A percentile compares a stretch with the other conserved stretches of the same genome.
Conservation (phyloP, 2,888 invertebrate species). For the Pammene aurita region DNA sequence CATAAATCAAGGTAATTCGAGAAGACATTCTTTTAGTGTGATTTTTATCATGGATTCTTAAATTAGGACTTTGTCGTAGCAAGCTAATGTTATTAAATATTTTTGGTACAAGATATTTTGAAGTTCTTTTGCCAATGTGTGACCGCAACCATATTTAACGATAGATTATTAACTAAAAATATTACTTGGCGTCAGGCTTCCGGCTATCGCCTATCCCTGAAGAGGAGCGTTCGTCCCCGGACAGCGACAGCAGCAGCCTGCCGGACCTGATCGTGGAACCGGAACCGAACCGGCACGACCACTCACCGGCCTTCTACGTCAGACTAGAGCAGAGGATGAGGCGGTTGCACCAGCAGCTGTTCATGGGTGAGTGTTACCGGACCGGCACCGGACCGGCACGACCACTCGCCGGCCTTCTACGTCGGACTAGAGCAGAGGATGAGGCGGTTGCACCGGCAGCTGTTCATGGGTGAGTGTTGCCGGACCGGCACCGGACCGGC, state of each 20-base stretch:
- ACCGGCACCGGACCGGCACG: constrained; percentile 49
- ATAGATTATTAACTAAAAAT: too few relatives aligned
- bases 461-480: constrained; percentile 46
- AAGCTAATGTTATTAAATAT: too few relatives aligned
- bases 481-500: constrained; percentile 53
- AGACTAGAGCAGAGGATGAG: constrained; percentile 48
- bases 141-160: too few relatives aligned
- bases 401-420: constrained; percentile 54
- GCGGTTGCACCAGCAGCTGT: constrained; percentile 50
- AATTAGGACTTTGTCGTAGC: too few relatives aligned
- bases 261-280: constrained; percentile 56
- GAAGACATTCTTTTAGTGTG: too few relatives aligned
- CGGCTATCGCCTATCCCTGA: constrained; percentile 52
- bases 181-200: constrained; percentile 2
- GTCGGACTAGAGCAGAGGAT: constrained; percentile 48
- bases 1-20: too few relatives aligned
- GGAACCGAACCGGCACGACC: constrained; percentile 51
- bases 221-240: constrained; percentile 37
- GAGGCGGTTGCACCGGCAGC: constrained; percentile 47
- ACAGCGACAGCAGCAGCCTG: constrained; percentile 44
- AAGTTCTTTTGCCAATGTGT: too few relatives aligned
- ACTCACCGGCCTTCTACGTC: constrained; percentile 52
- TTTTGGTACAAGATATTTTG: too few relatives aligned
- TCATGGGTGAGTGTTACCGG: constrained; percentile 46
- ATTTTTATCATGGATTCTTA: too few relatives aligned